Evolutionary conservation across 1,140 invertebrate genomes (phyloP).

Genomic region (Hycleus cichorii): DNA sequence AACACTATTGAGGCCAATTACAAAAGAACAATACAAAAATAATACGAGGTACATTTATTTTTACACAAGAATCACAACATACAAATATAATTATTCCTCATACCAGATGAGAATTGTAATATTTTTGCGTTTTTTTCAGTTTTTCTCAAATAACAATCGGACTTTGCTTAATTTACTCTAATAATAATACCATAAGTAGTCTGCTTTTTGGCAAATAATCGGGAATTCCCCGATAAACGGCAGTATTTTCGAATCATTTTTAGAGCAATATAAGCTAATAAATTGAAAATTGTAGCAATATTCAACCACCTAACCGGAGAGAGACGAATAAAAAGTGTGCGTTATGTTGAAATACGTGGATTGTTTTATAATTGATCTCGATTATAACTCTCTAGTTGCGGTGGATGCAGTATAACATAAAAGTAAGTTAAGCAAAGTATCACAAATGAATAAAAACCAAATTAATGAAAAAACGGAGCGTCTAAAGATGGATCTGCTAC

Average conservation of each 20-base stretch:
- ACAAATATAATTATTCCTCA: constrained; percentile 39
- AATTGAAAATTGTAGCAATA: no score
- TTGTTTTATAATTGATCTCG: no score
- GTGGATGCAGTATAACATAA: not conserved
- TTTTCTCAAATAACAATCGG: constrained; percentile 9
- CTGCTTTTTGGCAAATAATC: not conserved
- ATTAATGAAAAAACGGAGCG: not conserved
- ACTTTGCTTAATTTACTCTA: constrained; percentile 17
- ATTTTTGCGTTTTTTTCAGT: not conserved
- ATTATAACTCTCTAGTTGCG: no score
- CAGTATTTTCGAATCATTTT: no score
- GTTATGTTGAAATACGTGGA: no score
- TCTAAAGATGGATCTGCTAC: constrained; percentile 16
- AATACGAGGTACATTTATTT: constrained; percentile 26
- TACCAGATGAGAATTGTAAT: constrained; percentile 39
- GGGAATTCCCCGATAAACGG: no score
- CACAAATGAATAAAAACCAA: not conserved
- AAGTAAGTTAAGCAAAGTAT: constrained; percentile 3
- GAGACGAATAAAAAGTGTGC: no score
- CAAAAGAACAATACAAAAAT: no score
- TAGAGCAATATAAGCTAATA: no score
- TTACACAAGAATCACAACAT: constrained; percentile 39
- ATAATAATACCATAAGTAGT: constrained; percentile 2
- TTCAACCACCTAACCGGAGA: no score
- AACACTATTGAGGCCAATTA: no score